Base-by-base conservation (phyloP, 2,113 vertebrate genomes). In the Trichomycterus rosablanca region DNA sequence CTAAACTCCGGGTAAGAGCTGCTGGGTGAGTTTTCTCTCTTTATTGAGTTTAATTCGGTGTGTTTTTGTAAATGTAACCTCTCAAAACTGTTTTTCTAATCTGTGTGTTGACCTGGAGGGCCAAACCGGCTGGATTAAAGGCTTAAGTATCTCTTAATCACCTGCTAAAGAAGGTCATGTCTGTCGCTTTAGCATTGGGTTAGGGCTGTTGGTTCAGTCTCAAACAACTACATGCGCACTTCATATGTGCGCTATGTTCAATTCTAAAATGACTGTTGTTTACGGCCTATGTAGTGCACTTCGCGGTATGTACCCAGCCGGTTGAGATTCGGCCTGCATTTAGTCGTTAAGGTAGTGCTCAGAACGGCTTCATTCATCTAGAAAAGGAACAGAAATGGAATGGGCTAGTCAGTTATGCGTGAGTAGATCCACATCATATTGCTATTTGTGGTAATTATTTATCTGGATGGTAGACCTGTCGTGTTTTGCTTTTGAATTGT, bases 401-500 rank as follows among this genome's bases (percentile, higher is more conserved):
- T 88, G 85, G 85, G 85, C 85, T 28, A 88, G 81, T 68, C 84
- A 88, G 5, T 62, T 88, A 69, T 87, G 83, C 72, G 86, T 88
- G 78, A 88, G 86, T 88, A 73, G 22, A 20, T 15, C 3, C 4
- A 11, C 18, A 8, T 9, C 4, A 11, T 5, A 10, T 26, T 0
- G 5, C 10, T 3, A 34, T 35, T 19, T 19, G 2, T 12, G 14
- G 2, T 4, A n/a, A 26, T 9, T 20, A 3, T 45, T 9, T 12
- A 20, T 11, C 1, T 45, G 12, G 14, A 8, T 53, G 12, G 3
- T 30, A 30, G 26, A 30, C 26, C 3, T 7, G 26, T 3, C 7
- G 26, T 7, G 26, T 30, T 30, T 30, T 30, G 3, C 3, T 30
- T 30, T 30, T 30, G 7, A 30, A 3, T 7, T 30, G 26, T 30